Evolutionary conservation across 2,113 vertebrate species (phyloP).

Genomic region (Kryptolebias marmoratus): DNA sequence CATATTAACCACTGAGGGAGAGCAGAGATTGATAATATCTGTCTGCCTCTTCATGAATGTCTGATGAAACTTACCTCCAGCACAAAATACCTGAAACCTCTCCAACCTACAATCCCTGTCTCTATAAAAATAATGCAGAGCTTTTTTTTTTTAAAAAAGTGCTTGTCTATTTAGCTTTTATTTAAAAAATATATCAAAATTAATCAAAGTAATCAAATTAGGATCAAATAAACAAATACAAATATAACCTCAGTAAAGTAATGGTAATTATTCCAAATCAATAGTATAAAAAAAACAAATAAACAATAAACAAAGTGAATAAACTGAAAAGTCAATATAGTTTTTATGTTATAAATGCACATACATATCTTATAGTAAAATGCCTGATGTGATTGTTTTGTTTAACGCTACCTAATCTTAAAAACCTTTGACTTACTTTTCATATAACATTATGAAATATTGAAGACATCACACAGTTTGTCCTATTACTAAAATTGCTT

Average conservation of each 20-base stretch:
- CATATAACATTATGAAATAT: conserved; percentile 65
- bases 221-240: background rate
- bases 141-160: background rate
- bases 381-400: conserved; percentile 38
- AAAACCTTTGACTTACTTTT: conserved; percentile 61
- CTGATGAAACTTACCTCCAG: conserved; percentile 69
- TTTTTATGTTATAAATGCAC: conserved; percentile 13
- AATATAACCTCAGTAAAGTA: background rate
- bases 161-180: background rate
- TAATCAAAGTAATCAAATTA: background rate
- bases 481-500: conserved; percentile 75
- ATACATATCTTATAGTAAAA: conserved; percentile 34
- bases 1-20: conserved; percentile 74
- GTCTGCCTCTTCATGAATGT: conserved; percentile 80
- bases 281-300: background rate
- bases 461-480: conserved; percentile 53
- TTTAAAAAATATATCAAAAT: background rate
- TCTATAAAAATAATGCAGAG: conserved; percentile 18
- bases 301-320: background rate
- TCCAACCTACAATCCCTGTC: conserved; percentile 27
- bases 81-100: conserved; percentile 49
- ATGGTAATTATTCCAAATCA: background rate
- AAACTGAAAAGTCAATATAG: background rate
- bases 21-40: conserved; percentile 81
- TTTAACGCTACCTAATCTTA: conserved; percentile 50